phyloP scores from a whole-genome alignment of 2,888 invertebrate genomes.

The Drosophila anomalata region DNA sequence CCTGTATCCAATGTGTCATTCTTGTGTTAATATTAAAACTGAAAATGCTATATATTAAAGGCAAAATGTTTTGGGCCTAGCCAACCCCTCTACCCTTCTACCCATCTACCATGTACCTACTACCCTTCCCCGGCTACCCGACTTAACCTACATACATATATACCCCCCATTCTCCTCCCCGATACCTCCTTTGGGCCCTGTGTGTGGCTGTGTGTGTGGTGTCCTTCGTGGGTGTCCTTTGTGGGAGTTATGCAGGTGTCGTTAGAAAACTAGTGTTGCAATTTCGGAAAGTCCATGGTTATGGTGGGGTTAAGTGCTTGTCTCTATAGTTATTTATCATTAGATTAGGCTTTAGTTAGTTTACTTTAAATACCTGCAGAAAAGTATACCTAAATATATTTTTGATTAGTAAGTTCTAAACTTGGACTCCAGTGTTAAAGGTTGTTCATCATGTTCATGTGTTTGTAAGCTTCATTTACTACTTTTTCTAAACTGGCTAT shows the following conservation, averaged over 20 bases:
- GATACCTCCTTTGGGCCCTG: constrained; percentile 57
- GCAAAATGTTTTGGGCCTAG: constrained; percentile 69
- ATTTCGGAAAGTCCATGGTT: constrained; percentile 73
- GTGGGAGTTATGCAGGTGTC: constrained; percentile 43
- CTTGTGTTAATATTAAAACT: constrained; percentile 63
- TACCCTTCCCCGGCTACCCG: constrained; percentile 2
- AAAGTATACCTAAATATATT: constrained; percentile 80
- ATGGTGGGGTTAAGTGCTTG: constrained; percentile 79
- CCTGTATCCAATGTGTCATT: constrained; percentile 91
- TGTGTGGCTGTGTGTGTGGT: constrained; percentile 52
- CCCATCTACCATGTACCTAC: background rate
- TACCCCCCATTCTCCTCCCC: constrained; percentile 30
- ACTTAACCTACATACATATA: constrained; percentile 58
- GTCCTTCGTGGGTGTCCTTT: constrained; percentile 6
- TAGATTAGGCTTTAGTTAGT: constrained; percentile 38
- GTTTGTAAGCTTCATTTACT: constrained; percentile 76
- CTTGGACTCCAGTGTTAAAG: constrained; percentile 77
- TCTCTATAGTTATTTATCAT: constrained; percentile 59
- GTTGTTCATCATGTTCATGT: constrained; percentile 51
- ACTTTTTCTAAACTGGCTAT: constrained; percentile 66
- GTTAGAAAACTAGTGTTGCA: constrained; percentile 75
- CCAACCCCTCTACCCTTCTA: constrained; percentile 31
- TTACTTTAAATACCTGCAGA: constrained; percentile 73
- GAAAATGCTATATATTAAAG: constrained; percentile 65
- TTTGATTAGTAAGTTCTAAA: constrained; percentile 80